Evolutionary conservation across 2,113 vertebrate genomes (phyloP), one percentile per base, ranked within the genome.

Genomic region (Hippoglossus stenolepis): DNA sequence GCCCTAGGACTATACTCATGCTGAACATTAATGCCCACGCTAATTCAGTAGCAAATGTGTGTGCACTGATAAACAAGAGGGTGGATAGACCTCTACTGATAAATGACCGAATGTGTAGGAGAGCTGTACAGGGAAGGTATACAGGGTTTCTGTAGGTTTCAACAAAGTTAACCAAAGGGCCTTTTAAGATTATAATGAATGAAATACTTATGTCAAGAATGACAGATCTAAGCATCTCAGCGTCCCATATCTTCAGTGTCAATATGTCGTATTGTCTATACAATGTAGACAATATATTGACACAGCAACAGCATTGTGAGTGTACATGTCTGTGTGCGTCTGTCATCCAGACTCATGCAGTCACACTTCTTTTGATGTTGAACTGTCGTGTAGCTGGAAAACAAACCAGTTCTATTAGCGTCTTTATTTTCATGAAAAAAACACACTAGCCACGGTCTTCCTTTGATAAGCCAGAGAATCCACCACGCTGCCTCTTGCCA

Each of bases 361-460:
- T 78, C 65, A 85, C 23, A 4, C 51, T 75, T 35, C 70, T 63
- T 79, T 82, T 82, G 60, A 80, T 59, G 70, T 57, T 61, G 17
- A 65, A 47, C 59, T 68, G 73, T 66, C 31, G 63, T 73, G 71
- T 75, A 23, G 62, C 43, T 57, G 56, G 72, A 73, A 86, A 81
- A 89, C 76, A 85, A 85, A 84, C 66, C 70, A 35, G 83, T 71
- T 83, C 54, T 64, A 75, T 85, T 73, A 67, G 57, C 0, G 0
- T 5, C 38, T 73, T 69, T 67, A 9, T 65, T 72, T 21, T 71
- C 68, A 60, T 80, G 8, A 31, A 28, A 28, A 28, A 28, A 5
- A 28, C 1, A 31, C 31, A 31, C 31, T 31, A 31, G 31, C 87
- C 75, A 31, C 79, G 43, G 72, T 72, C 84, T 85, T 38, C 31